These are phyloP conservation scores for Sprattus sprattus DNA, from an alignment of 2,113 vertebrate species.

Conservation along the genomic window DNA sequence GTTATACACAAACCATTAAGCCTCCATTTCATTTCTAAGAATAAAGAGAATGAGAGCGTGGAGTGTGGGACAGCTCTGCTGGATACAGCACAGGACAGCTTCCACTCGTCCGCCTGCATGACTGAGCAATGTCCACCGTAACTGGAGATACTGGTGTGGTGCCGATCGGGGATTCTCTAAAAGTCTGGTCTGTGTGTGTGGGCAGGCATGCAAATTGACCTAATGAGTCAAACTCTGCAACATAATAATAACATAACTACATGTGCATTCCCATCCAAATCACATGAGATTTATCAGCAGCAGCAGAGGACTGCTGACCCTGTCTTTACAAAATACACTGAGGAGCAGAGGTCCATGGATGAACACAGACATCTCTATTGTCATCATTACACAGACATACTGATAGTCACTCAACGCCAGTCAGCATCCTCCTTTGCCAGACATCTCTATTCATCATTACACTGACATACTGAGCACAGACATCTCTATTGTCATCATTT, in stretches of 20 bases:
- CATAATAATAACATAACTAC: background rate
- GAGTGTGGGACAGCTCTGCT: background rate
- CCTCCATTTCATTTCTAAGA: conserved; percentile 44
- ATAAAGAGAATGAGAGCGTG: conserved; percentile 21
- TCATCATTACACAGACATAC: background rate
- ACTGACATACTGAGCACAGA: background rate
- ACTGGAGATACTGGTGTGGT: background rate
- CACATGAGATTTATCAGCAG: too few relatives aligned
- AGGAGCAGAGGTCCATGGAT: background rate
- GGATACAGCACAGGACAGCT: background rate
- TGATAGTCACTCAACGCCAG: background rate
- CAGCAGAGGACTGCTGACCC: too few relatives aligned
- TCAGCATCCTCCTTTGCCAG: too few relatives aligned
- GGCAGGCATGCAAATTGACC: too few relatives aligned
- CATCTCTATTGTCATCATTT: background rate
- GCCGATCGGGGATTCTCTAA: background rate
- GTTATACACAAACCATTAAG: conserved; percentile 46
- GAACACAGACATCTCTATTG: background rate
- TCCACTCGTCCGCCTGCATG: background rate
- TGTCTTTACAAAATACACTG: too few relatives aligned
- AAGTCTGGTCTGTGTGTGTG: background rate
- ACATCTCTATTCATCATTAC: too few relatives aligned
- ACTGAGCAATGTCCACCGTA: background rate
- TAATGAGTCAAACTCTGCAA: background rate
- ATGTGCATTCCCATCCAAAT: background rate